phyloP scores from a whole-genome alignment of 2,113 vertebrate species.

The Colaptes auratus region DNA sequence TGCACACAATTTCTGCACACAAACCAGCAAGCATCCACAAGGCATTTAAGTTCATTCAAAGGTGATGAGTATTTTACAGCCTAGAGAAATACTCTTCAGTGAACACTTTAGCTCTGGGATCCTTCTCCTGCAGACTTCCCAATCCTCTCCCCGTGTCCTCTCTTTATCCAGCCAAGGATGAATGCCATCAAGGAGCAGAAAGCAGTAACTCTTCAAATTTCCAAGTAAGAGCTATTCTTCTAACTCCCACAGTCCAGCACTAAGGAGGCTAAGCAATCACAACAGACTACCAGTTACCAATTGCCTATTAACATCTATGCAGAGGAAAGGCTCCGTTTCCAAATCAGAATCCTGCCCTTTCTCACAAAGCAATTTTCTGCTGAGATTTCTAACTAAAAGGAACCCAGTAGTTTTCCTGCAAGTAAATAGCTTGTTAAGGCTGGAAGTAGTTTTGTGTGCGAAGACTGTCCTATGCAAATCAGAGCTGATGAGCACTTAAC shows the following conservation, averaged over 20 bases:
- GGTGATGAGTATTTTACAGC: constrained; percentile 38
- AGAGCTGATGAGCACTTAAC: constrained; percentile 80
- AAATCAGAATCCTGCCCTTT: constrained; percentile 7
- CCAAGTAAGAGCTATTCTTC: not conserved
- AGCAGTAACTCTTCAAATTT: not conserved
- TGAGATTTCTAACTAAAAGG: constrained; percentile 43
- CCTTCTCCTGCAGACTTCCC: not conserved
- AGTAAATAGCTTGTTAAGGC: constrained; percentile 73
- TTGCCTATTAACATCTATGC: not conserved
- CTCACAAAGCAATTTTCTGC: constrained; percentile 51
- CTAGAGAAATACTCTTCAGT: not conserved
- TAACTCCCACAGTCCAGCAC: not conserved
- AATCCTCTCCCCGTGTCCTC: not conserved
- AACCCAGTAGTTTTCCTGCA: constrained; percentile 53
- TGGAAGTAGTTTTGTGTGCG: constrained; percentile 64
- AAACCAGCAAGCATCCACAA: not conserved
- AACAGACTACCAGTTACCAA: not conserved
- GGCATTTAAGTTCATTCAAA: constrained; percentile 35
- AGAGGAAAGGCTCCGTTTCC: constrained; percentile 30
- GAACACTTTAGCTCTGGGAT: not conserved
- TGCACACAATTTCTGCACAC: not conserved
- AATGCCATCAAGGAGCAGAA: not conserved
- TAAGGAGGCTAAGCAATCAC: not conserved
- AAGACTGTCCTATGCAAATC: constrained; percentile 78
- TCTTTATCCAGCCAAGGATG: not conserved